Evolutionary conservation across 2,888 invertebrate species (phyloP), one percentile per base, ranked within the genome.

Genomic region (Ichneumon xanthorius): DNA sequence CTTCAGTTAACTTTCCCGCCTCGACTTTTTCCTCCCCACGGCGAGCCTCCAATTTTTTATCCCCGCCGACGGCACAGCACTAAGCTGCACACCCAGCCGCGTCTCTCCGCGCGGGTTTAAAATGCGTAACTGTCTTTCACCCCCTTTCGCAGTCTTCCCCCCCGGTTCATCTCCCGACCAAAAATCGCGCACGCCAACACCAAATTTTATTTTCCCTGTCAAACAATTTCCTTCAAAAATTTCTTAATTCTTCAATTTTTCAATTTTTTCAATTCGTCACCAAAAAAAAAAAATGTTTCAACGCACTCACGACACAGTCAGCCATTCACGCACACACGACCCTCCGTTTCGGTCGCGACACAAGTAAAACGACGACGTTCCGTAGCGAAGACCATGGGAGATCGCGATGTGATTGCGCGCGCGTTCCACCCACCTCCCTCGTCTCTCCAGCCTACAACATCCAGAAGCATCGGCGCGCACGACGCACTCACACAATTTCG

Each of bases 361-460:
- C 61, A 53, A 67, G 37, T 30, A 37, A 33, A 48, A 76, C 50
- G 76, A 65, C 65, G 76, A 76, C 50, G 16, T 65, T 40, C 53
- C 65, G 26, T 73, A 67, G 67, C 40, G 30, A 58, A 72, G 65
- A 67, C 65, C 80, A 55, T 72, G 67, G 72, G 65, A 80, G 67
- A 80, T 80, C 67, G 63, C 73, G 65, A 67, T 80, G 80, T 73
- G 80, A 80, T 80, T 80, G 80, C 80, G 80, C 80, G 80, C 80
- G 80, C 80, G 80, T 16, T 65, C 53, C 80, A 70, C 79, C 79
- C 68, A 40, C 72, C 40, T 45, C 14, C 45, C 45, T 14, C 45
- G 45, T 14, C 67, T 40, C 55, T 65, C n/a, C 7, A 65, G 19
- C 40, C 45, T 48, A 68, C 45, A 61, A 30, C 50, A 48, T 37